Base-by-base conservation (phyloP, 2,797 vertebrate species). In the Somateria mollissima region DNA sequence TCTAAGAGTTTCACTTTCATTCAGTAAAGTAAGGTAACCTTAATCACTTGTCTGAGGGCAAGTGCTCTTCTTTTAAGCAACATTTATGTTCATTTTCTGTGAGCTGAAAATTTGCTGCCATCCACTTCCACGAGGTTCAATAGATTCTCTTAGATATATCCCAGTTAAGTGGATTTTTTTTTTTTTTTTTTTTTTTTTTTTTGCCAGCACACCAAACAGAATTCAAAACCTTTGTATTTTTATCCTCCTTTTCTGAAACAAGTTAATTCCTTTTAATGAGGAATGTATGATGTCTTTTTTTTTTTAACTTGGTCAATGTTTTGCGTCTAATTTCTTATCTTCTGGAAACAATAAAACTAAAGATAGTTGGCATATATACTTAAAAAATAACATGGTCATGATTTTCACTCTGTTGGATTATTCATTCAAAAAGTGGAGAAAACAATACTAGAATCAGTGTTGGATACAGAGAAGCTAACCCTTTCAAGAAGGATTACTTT, bases 371-470 rank as follows among this genome's bases (percentile, higher is more conserved):
- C 54, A 58, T 21, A 84, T 65, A 69, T 16, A 39, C 16, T 90
- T 92, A 10, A 79, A 92, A 92, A 70, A 7, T 32, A 10, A n/a
- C 60, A 37, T 19, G 47, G 67, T 64, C 84, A 25, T 56, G 4
- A 21, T 89, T 73, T 93, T 81, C 27, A 66, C 19, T 51, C 45
- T 84, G 6, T 54, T 93, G 58, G 94, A 92, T 84, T 93, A 88
- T 87, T 92, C 1, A 86, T 75, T 62, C 34, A 58, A 57, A 80
- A 73, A 76, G 10, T 72, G 45, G 25, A 88, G 34, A 69, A 89
- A 90, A 71, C 25, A 74, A 71, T 76, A 17, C 43, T 45, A 39
- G 39, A 80, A 69, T 34, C 24, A 57, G 24, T 24, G 49, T 0
- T 84, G 24, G 39, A 76, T 43, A 25, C 11, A 49, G 57, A 81